These are phyloP conservation scores for Oncorhynchus nerka DNA, from an alignment of 2,113 vertebrate species.

Conservation along the genomic window DNA sequence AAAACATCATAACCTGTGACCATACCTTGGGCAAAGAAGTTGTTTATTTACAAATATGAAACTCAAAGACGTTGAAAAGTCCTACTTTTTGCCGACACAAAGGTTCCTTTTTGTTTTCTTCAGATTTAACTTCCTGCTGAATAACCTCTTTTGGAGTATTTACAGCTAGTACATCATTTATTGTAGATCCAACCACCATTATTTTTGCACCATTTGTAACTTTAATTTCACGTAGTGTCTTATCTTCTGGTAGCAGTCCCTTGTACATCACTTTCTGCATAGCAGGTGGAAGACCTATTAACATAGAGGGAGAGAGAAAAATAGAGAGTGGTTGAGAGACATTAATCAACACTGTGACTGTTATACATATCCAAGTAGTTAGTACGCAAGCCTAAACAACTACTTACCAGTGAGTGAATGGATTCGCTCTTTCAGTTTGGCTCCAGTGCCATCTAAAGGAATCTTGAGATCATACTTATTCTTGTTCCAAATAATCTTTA, in stretches of 20 bases:
- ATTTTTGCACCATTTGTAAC: slow-evolving; percentile 95
- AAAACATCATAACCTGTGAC: too few species aligned
- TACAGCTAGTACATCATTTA: slow-evolving; percentile 96
- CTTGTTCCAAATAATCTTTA: slow-evolving; percentile 99
- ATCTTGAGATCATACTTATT: slow-evolving; percentile 96
- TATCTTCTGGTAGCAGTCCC: slow-evolving; percentile 94
- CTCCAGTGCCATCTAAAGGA: slow-evolving; percentile 88
- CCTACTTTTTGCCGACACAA: slow-evolving; percentile 95
- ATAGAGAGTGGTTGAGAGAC: not conserved
- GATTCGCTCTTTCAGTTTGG: slow-evolving; percentile 94
- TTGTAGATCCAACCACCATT: slow-evolving; percentile 98
- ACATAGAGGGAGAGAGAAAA: not conserved
- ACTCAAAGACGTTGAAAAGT: not conserved
- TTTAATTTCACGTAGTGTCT: slow-evolving; percentile 95
- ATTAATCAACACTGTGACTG: not conserved
- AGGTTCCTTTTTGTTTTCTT: slow-evolving; percentile 96
- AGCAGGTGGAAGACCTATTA: slow-evolving; percentile 90
- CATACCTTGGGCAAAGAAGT: not conserved
- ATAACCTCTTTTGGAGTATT: slow-evolving; percentile 95
- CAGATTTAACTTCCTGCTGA: slow-evolving; percentile 93
- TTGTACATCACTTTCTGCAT: slow-evolving; percentile 99
- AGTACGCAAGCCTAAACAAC: not conserved
- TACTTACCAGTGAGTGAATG: slow-evolving; percentile 90
- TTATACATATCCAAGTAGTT: not conserved
- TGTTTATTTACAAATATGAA: not conserved